These are phyloP conservation scores for Nasonia vitripennis DNA, from an alignment of 1,140 invertebrate genomes.

Conservation along the genomic window DNA sequence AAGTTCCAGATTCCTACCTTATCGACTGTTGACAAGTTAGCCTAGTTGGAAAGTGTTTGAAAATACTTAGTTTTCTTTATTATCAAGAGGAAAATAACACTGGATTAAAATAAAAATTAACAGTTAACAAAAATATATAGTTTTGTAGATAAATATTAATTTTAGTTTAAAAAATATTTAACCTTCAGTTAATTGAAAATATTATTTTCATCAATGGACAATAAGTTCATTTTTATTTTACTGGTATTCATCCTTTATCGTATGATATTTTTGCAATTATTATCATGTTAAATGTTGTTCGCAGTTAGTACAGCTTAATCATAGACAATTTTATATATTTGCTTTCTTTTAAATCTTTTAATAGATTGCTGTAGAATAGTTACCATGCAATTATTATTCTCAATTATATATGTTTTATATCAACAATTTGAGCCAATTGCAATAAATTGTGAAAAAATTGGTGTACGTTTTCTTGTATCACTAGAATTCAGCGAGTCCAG, in stretches of 20 bases:
- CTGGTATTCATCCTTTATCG: too few species aligned
- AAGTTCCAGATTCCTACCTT: not conserved
- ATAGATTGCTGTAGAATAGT: too few species aligned
- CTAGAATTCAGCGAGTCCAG: not conserved
- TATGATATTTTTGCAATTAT: too few species aligned
- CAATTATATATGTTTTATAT: too few species aligned
- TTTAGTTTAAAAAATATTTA: not conserved
- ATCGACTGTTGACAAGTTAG: not conserved
- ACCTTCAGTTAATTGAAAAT: not conserved
- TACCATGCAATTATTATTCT: too few species aligned
- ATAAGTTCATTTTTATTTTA: not conserved
- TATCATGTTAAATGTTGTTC: too few species aligned
- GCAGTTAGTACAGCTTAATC: too few species aligned
- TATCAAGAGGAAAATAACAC: not conserved
- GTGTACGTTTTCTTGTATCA: not conserved
- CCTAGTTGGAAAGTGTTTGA: not conserved
- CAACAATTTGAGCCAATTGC: too few species aligned
- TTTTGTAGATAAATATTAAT: not conserved
- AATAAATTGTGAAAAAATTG: too few species aligned
- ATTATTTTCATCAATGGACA: not conserved
- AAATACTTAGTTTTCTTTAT: not conserved
- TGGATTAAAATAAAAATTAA: not conserved
- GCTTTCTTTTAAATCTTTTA: too few species aligned
- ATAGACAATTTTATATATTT: too few species aligned
- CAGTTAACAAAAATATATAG: not conserved